Evolutionary conservation across 1,140 invertebrate species (phyloP).

Genomic region (Achroia grisella): DNA sequence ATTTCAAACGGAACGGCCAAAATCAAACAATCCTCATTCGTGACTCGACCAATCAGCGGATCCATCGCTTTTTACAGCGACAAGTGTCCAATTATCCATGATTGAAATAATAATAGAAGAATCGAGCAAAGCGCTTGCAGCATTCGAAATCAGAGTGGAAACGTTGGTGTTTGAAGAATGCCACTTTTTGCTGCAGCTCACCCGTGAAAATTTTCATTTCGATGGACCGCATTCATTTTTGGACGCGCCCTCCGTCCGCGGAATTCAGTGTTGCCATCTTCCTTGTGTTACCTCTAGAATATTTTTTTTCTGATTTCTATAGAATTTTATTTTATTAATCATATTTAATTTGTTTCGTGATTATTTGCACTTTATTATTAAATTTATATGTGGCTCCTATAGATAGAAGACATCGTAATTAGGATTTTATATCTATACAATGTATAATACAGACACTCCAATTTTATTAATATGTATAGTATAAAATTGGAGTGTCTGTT

Average conservation of each 20-base stretch:
- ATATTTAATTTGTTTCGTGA: too few species aligned
- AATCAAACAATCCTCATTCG: constrained; percentile 29
- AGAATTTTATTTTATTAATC: too few species aligned
- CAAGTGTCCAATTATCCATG: constrained; percentile 55
- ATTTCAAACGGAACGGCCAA: constrained; percentile 23
- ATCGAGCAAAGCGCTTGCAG: constrained; percentile 20
- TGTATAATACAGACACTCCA: too few species aligned
- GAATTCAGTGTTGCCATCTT: too few species aligned
- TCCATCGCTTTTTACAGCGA: constrained; percentile 37
- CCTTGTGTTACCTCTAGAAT: too few species aligned
- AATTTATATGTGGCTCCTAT: too few species aligned
- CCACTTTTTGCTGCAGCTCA: constrained; percentile 41
- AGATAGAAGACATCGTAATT: too few species aligned
- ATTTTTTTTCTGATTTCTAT: too few species aligned
- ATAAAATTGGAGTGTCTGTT: too few species aligned
- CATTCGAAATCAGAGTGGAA: constrained; percentile 28
- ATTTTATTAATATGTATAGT: too few species aligned
- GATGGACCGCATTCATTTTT: constrained; percentile 20
- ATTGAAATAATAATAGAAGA: constrained; percentile 56
- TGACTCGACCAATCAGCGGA: constrained; percentile 22
- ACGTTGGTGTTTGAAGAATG: constrained; percentile 11
- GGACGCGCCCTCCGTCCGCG: constrained; percentile 1
- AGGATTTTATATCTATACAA: too few species aligned
- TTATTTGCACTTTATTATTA: too few species aligned
- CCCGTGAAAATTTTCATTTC: constrained; percentile 42